A percentile compares a stretch with the other conserved stretches of the same genome.
These are phyloP conservation scores for Conus canariensis DNA, from an alignment of 2,888 invertebrate genomes.

Conservation along the genomic window DNA sequence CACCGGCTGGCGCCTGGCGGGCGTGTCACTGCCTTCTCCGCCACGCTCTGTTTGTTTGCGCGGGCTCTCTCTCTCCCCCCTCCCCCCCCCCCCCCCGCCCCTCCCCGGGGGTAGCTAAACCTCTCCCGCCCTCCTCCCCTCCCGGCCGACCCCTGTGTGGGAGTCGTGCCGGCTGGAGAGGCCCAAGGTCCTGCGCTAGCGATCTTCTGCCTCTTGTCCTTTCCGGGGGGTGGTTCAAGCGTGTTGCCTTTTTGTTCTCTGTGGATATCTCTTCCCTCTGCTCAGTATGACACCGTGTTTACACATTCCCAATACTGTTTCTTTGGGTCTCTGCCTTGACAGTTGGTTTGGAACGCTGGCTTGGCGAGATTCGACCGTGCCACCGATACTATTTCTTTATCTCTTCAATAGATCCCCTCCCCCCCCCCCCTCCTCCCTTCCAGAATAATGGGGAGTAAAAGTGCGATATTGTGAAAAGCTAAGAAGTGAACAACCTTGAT, in stretches of 20 bases:
- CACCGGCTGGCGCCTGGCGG: constrained; percentile 33
- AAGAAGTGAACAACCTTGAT: too few species aligned
- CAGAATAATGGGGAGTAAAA: too few species aligned
- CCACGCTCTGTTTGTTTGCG: constrained; percentile 42
- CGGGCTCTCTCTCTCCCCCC: background rate
- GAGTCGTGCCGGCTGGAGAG: too few species aligned
- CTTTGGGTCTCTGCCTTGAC: background rate
- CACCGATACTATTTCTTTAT: too few species aligned
- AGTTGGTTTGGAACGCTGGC: background rate
- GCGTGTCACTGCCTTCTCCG: constrained; percentile 29
- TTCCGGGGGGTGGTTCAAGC: too few species aligned
- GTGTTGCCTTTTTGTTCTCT: too few species aligned
- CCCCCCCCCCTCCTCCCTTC: too few species aligned
- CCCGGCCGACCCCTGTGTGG: background rate
- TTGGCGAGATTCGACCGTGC: background rate
- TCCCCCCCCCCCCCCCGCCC: background rate
- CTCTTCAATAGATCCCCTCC: too few species aligned
- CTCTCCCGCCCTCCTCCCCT: background rate
- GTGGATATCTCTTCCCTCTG: background rate
- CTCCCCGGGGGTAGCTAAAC: background rate
- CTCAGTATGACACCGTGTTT: too few species aligned
- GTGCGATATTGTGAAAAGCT: too few species aligned
- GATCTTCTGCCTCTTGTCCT: too few species aligned
- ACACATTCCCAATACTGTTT: background rate
- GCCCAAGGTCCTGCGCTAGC: too few species aligned